A percentile compares a stretch with the other conserved stretches of the same genome.
phyloP scores from a whole-genome alignment of 2,113 vertebrate genomes.

The Phasianus colchicus region DNA sequence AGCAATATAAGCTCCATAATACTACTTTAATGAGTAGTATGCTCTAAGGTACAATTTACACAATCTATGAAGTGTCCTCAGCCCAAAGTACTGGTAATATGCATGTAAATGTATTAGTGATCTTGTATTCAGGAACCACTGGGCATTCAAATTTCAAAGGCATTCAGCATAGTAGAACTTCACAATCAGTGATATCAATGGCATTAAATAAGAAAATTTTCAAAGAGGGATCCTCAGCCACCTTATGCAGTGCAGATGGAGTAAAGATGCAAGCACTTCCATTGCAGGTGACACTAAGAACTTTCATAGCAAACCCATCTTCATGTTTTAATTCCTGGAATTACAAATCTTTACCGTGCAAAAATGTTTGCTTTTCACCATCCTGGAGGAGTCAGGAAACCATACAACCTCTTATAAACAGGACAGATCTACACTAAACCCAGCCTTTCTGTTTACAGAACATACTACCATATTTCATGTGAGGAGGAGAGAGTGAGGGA shows the following conservation, averaged over 20 bases:
- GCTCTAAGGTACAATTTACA: conserved; percentile 8
- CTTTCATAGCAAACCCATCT: not conserved
- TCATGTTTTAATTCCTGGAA: not conserved
- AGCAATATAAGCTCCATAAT: not conserved
- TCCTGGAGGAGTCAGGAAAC: not conserved
- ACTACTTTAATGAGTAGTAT: not conserved
- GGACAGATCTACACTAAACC: not conserved
- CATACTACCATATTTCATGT: not conserved
- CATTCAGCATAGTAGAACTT: not conserved
- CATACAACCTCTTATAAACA: not conserved
- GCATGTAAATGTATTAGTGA: not conserved
- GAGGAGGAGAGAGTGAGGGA: not conserved
- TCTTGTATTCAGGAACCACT: not conserved
- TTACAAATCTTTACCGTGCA: not conserved
- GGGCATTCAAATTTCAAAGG: conserved; percentile 14
- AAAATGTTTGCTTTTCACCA: not conserved
- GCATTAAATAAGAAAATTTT: not conserved
- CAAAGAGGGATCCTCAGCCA: not conserved
- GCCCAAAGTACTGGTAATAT: not conserved
- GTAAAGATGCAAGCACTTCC: not conserved
- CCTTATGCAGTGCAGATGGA: not conserved
- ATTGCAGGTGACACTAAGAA: not conserved
- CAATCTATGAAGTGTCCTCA: not conserved
- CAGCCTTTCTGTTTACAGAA: not conserved
- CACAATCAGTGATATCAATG: not conserved